Evolutionary conservation across 2,797 vertebrate species (phyloP).

Genomic region (Sebastes cheni): DNA sequence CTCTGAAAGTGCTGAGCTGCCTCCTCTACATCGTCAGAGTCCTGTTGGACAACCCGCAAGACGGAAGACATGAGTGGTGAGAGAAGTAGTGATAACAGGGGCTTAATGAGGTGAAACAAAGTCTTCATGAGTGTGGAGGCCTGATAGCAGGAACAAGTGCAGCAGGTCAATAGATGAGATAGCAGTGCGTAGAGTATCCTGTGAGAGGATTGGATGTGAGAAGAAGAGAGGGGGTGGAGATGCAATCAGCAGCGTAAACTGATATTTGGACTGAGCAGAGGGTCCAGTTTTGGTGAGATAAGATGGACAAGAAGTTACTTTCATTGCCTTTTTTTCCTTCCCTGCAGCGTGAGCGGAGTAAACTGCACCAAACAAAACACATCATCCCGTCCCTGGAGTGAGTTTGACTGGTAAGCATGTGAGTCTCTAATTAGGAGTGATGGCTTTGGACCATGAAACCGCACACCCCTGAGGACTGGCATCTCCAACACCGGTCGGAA

Average conservation of each 20-base stretch:
- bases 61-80: slow-evolving; percentile 82
- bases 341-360: slow-evolving; percentile 73
- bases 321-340: slow-evolving; percentile 2
- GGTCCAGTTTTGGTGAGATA: not conserved
- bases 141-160: slow-evolving; percentile 30
- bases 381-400: slow-evolving; percentile 79
- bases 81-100: slow-evolving; percentile 35
- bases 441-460: slow-evolving; percentile 36
- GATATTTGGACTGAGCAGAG: not conserved
- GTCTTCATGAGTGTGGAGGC: slow-evolving; percentile 19
- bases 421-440: slow-evolving; percentile 54
- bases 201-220: slow-evolving; percentile 9
- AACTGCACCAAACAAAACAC: slow-evolving; percentile 86
- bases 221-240: not conserved
- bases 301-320: not conserved
- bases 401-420: slow-evolving; percentile 86
- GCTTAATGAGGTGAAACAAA: slow-evolving; percentile 41
- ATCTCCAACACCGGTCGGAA: slow-evolving; percentile 26
- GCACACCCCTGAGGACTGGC: slow-evolving; percentile 14
- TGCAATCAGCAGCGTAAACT: slow-evolving; percentile 12
- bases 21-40: slow-evolving; percentile 88
- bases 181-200: slow-evolving; percentile 5
- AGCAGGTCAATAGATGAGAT: slow-evolving; percentile 39
- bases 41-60: slow-evolving; percentile 84
- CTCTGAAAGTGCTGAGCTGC: slow-evolving; percentile 88